A percentile compares a stretch with the other conserved stretches of the same genome.
These are phyloP conservation scores for Acronicta leporina DNA, from an alignment of 2,888 invertebrate species.

Conservation along the genomic window DNA sequence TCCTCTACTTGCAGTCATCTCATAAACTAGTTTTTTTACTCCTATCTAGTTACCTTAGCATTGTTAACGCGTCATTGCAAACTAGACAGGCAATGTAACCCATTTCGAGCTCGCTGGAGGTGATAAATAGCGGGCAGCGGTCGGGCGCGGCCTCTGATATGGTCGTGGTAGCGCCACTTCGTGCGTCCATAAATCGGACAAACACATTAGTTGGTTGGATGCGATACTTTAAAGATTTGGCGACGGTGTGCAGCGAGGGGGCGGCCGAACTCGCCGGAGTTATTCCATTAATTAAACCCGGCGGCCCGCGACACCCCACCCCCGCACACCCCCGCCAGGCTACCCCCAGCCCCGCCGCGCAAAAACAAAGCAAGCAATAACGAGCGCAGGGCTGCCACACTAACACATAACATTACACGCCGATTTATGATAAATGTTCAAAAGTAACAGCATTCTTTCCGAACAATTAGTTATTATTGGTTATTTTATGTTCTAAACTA, in stretches of 20 bases:
- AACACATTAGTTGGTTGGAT: slow-evolving; percentile 62
- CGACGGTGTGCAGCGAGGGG: slow-evolving; percentile 52
- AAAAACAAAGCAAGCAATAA: slow-evolving; percentile 83
- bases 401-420: slow-evolving; percentile 32
- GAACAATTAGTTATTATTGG: slow-evolving; percentile 51
- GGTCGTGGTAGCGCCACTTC: slow-evolving; percentile 21
- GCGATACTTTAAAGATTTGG: slow-evolving; percentile 73
- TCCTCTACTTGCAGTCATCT: neutral
- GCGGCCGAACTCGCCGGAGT: slow-evolving; percentile 69
- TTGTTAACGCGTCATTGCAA: neutral
- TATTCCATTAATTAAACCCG: slow-evolving; percentile 87
- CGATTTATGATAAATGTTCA: slow-evolving; percentile 52
- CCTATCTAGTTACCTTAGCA: no score
- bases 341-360: slow-evolving; percentile 53
- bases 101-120: neutral
- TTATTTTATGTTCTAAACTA: slow-evolving; percentile 40
- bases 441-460: slow-evolving; percentile 46
- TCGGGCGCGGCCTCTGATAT: neutral
- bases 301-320: slow-evolving; percentile 61
- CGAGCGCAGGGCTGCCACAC: slow-evolving; percentile 68
- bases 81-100: neutral
- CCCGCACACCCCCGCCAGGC: slow-evolving; percentile 35
- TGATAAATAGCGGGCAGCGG: neutral
- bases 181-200: slow-evolving; percentile 61
- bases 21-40: no score